Evolutionary conservation across 2,113 vertebrate species (phyloP), one percentile per base, ranked within the genome.

Genomic region (Atlantisia rogersi): DNA sequence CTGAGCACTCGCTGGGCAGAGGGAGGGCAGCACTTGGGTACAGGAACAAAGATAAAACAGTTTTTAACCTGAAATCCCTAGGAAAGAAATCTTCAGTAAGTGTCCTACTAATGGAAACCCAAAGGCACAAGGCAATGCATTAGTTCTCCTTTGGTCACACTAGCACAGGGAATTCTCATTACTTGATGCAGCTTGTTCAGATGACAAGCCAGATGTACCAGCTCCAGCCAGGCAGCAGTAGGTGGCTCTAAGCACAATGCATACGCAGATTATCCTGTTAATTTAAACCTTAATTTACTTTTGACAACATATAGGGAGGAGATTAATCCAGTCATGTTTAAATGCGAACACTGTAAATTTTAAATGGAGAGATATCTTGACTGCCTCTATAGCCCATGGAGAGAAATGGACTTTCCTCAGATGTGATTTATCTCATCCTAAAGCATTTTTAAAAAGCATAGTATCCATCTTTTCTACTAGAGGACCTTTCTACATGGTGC

Each of bases 221-320:
- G 29, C 69, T 55, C 18, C 58, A 52, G 82, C 82, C 88, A 28
- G 26, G 83, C 63, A 82, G 58, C 77, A 52, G 55, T 19, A 15
- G 84, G 79, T 94, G 93, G 59, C 70, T 75, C 53, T 4, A 15
- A 44, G 91, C 82, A 82, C 46, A 9, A 10, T 9, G 26, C 56
- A 15, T 4, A 4, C 55, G 22, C 52, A 28, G 18, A n/a, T 86
- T 15, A 74, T 75, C 64, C 74, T 68, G 4, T 67, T 64, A 15
- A 84, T 86, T 84, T 68, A 64, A 89, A 94, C 86, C 65, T 89
- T 39, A 8, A 48, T 92, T 92, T 78, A 13, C 46, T 63, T 64
- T 25, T 37, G 69, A 69, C 48, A 76, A 15, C 21, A 0, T 71
- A 48, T 9, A 84, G 42, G 17, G 42, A 13, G 16, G 86, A 89